These are phyloP conservation scores for Ramphastos sulfuratus DNA, from an alignment of 2,113 vertebrate species.

Conservation along the genomic window DNA sequence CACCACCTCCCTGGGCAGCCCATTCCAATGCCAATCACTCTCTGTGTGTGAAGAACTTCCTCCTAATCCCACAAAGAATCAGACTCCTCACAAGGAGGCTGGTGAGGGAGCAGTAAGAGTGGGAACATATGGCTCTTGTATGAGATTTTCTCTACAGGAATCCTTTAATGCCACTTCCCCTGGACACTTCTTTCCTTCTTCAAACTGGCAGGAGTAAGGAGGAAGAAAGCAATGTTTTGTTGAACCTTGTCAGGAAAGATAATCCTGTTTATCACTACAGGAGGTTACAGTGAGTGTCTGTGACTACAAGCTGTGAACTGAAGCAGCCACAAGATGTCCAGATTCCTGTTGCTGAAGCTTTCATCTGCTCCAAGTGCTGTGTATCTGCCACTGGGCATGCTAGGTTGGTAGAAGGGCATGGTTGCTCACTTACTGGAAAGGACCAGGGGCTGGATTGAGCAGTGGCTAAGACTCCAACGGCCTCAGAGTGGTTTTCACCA, in stretches of 20 bases:
- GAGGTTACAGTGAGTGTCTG: background rate
- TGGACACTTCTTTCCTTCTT: background rate
- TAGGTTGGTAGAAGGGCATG: background rate
- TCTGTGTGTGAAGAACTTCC: too few relatives aligned
- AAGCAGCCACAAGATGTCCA: background rate
- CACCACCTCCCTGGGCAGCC: too few relatives aligned
- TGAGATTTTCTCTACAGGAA: background rate
- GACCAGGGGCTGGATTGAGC: background rate
- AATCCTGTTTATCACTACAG: background rate
- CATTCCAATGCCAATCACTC: too few relatives aligned
- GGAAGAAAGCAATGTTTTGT: background rate
- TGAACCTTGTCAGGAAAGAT: background rate
- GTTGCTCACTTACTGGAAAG: background rate
- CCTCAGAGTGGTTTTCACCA: background rate
- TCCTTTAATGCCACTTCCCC: background rate
- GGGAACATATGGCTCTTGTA: background rate
- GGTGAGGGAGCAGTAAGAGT: background rate
- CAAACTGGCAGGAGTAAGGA: background rate
- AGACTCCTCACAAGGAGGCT: background rate
- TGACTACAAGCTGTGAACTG: background rate
- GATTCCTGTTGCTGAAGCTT: background rate
- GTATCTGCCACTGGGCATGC: fast-evolving
- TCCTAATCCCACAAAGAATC: background rate
- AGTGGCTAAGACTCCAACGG: background rate
- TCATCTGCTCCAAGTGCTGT: background rate